These are phyloP conservation scores for Mionectes macconnelli DNA, from an alignment of 2,113 vertebrate species.

Conservation along the genomic window DNA sequence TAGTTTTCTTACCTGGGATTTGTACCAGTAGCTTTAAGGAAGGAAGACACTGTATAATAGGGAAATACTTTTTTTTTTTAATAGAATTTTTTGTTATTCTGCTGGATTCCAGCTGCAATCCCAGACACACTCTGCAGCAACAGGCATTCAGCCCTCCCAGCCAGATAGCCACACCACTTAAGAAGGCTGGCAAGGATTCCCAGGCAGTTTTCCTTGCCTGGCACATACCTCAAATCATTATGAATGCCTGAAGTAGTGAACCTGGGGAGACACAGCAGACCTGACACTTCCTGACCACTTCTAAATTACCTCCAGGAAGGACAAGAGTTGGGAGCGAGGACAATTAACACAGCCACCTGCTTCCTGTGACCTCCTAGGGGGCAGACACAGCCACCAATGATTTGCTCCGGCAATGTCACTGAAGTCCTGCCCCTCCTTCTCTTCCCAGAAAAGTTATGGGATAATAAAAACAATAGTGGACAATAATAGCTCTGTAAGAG, in stretches of 20 bases:
- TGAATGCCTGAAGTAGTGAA: background rate
- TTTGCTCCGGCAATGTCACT: background rate
- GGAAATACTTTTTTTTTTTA: background rate
- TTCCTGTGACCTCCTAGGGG: slow-evolving; percentile 50
- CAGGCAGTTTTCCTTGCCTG: background rate
- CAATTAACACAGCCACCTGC: slow-evolving; percentile 53
- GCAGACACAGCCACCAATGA: background rate
- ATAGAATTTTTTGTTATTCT: background rate
- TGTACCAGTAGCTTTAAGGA: background rate
- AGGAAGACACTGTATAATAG: background rate
- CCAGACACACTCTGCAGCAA: background rate
- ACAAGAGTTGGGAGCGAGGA: slow-evolving; percentile 17
- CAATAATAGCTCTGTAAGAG: background rate
- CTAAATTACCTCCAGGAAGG: slow-evolving; percentile 46
- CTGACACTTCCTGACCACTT: slow-evolving; percentile 24
- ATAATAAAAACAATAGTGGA: slow-evolving; percentile 8
- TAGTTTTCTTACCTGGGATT: background rate
- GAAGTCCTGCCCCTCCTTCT: slow-evolving; percentile 19
- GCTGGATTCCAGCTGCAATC: background rate
- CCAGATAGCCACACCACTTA: background rate
- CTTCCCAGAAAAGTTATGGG: background rate
- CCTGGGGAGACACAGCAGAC: background rate
- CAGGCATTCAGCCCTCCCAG: background rate
- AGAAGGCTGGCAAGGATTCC: background rate
- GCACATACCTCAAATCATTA: background rate